Percentiles rank a stretch among this genome's conserved stretches.
phyloP scores from a whole-genome alignment of 1,140 invertebrate genomes.

The Phthorimaea operculella region DNA sequence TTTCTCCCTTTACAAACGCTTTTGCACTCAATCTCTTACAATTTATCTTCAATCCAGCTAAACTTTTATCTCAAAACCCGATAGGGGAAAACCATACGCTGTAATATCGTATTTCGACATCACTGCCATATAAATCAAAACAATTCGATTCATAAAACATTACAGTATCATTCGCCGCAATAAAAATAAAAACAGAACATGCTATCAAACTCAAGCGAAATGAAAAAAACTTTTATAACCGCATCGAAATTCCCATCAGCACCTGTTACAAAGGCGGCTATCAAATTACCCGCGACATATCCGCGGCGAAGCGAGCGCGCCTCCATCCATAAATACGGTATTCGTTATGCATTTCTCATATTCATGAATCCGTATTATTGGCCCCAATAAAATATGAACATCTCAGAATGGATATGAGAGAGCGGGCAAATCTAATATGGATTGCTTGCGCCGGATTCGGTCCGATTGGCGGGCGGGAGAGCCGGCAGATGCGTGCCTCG shows the following conservation, averaged over 20 bases:
- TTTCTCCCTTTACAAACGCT: too few relatives aligned
- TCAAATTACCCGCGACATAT: conserved; percentile 65
- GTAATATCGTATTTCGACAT: too few relatives aligned
- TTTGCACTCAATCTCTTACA: too few relatives aligned
- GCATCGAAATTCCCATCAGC: conserved; percentile 58
- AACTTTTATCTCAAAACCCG: too few relatives aligned
- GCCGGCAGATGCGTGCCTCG: conserved; percentile 47
- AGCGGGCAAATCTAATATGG: conserved; percentile 67
- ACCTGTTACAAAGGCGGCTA: conserved; percentile 65
- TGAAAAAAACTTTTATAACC: conserved; percentile 45
- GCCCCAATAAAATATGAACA: conserved; percentile 71
- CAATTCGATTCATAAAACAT: conserved; percentile 18
- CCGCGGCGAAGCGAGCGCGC: conserved; percentile 48
- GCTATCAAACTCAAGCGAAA: conserved; percentile 33
- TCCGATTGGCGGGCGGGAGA: conserved; percentile 42
- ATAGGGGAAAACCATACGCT: too few relatives aligned
- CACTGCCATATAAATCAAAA: not conserved
- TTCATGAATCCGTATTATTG: conserved; percentile 70
- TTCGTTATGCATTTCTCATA: conserved; percentile 69
- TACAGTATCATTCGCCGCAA: conserved; percentile 12
- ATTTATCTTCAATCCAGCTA: too few relatives aligned
- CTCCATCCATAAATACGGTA: conserved; percentile 65
- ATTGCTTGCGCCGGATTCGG: conserved; percentile 63
- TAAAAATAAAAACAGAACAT: conserved; percentile 31
- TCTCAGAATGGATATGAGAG: conserved; percentile 68